Conservation (phyloP, 2,797 vertebrate species). For the Sebastes itinus region DNA sequence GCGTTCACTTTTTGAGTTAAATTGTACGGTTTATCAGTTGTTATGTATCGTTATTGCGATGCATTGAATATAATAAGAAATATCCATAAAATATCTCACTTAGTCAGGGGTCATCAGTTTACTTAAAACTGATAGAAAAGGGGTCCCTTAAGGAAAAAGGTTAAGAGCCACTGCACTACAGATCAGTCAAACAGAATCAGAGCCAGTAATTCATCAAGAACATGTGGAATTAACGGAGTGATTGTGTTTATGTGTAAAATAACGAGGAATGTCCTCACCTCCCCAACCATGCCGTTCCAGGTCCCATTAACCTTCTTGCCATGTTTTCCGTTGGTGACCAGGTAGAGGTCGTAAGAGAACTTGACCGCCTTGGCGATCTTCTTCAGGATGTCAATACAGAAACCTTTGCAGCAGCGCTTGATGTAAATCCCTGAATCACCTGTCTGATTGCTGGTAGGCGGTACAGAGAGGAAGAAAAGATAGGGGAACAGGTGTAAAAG, state of each 20-base stretch:
- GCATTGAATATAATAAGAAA: neutral
- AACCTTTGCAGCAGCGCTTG: constrained; percentile 98
- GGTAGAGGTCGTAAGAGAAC: constrained; percentile 97
- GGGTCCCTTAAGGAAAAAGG: too few species aligned
- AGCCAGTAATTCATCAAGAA: neutral
- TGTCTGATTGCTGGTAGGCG: constrained; percentile 88
- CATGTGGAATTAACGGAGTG: neutral
- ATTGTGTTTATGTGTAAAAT: neutral
- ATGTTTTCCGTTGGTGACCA: constrained; percentile 98
- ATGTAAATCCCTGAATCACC: constrained; percentile 96
- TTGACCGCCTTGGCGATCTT: constrained; percentile 98
- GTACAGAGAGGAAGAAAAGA: neutral
- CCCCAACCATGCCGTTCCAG: constrained; percentile 98
- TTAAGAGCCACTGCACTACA: rapidly evolving
- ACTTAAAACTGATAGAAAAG: too few species aligned
- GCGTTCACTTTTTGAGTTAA: too few species aligned
- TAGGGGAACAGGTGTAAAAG: neutral
- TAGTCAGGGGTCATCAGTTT: neutral
- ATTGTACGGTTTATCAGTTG: too few species aligned
- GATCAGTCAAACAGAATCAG: neutral
- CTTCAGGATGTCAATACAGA: constrained; percentile 99
- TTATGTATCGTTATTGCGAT: too few species aligned
- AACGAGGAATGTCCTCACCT: constrained; percentile 81
- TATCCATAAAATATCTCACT: neutral
- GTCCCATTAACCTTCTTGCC: constrained; percentile 98